Evolutionary conservation across 2,888 invertebrate genomes (phyloP).

Genomic region (Leptinotarsa peninsularis): DNA sequence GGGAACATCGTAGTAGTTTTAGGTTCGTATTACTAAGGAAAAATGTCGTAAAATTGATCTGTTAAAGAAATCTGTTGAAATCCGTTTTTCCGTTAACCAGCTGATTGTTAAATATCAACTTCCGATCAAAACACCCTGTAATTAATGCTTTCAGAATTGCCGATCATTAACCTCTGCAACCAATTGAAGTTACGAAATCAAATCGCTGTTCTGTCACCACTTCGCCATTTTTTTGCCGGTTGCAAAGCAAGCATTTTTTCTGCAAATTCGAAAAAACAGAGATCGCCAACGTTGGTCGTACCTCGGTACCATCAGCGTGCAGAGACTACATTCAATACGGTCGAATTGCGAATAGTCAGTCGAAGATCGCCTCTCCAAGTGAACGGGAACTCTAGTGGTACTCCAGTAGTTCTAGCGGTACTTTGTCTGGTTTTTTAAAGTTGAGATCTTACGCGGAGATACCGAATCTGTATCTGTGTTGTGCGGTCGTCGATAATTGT

Average conservation of each 20-base stretch:
- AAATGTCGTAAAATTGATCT: no score
- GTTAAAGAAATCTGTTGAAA: no score
- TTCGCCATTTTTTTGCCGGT: slow-evolving; percentile 1
- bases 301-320: slow-evolving; percentile 16
- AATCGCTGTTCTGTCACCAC: slow-evolving; percentile 11
- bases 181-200: slow-evolving; percentile 4
- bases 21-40: no score
- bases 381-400: slow-evolving; percentile 55
- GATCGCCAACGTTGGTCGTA: slow-evolving; percentile 7
- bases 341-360: slow-evolving; percentile 56
- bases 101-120: no score
- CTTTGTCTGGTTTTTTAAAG: slow-evolving; percentile 54
- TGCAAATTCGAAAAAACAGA: slow-evolving; percentile 32
- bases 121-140: neutral
- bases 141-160: neutral
- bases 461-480: slow-evolving; percentile 14
- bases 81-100: no score
- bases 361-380: slow-evolving; percentile 54
- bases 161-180: slow-evolving; percentile 23
- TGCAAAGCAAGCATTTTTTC: slow-evolving; percentile 32
- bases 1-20: no score
- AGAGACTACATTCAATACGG: slow-evolving; percentile 30
- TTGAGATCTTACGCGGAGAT: slow-evolving; percentile 48
- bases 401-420: slow-evolving; percentile 56
- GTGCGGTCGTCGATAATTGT: slow-evolving; percentile 2